phyloP scores from a whole-genome alignment of 1,140 invertebrate species.

The Andrena cerasifolii region DNA sequence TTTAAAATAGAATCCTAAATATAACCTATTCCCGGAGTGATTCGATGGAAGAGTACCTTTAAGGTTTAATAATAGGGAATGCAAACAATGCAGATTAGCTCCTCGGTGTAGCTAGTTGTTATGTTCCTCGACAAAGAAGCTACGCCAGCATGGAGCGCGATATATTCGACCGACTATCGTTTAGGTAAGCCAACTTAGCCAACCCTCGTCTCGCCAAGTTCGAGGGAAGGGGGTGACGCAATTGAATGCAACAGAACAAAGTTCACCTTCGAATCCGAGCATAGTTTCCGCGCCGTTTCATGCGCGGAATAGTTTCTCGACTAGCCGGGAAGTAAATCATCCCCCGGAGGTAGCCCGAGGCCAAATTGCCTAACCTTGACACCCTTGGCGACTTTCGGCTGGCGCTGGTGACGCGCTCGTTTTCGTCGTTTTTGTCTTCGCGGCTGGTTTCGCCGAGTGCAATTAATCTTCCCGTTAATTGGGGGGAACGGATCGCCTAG shows the following conservation, averaged over 20 bases:
- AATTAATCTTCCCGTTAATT: slow-evolving; percentile 45
- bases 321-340: slow-evolving; percentile 36
- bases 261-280: background rate
- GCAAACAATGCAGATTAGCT: too few species aligned
- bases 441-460: background rate
- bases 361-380: slow-evolving; percentile 41
- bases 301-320: slow-evolving; percentile 25
- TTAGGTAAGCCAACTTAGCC: background rate
- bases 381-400: slow-evolving; percentile 42
- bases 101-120: too few species aligned
- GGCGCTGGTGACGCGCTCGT: slow-evolving; percentile 5
- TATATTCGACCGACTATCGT: background rate
- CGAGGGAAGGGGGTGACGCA: too few species aligned
- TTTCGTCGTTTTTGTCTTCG: slow-evolving; percentile 12
- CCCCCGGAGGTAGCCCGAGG: slow-evolving; percentile 15
- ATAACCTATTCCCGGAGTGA: too few species aligned
- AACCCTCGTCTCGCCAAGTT: background rate
- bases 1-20: too few species aligned
- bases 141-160: too few species aligned
- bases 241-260: background rate
- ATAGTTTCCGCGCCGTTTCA: slow-evolving; percentile 2
- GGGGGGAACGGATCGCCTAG: slow-evolving; percentile 26
- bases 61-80: too few species aligned
- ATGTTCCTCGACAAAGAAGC: too few species aligned
- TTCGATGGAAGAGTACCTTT: too few species aligned